phyloP scores from a whole-genome alignment of 1,140 invertebrate species.

The Nasonia giraulti region DNA sequence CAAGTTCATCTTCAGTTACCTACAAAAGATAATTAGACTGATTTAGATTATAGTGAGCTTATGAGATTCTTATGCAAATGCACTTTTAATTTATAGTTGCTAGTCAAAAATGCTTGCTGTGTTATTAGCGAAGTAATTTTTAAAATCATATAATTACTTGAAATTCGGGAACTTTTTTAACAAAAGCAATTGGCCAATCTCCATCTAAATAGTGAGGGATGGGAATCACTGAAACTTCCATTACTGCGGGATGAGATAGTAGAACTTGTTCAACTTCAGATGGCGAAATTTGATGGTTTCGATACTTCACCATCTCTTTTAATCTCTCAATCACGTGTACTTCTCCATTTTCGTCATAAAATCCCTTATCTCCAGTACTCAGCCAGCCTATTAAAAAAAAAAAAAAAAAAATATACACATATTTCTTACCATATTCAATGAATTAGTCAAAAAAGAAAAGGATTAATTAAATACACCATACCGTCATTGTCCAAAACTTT shows the following conservation, averaged over 20 bases:
- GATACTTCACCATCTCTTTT: constrained; percentile 79
- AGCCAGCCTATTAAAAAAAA: constrained; percentile 71
- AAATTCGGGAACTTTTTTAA: constrained; percentile 61
- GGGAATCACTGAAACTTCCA: constrained; percentile 78
- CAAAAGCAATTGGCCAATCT: constrained; percentile 77
- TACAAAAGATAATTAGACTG: constrained; percentile 8
- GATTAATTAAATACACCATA: neutral
- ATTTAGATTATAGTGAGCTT: too few species aligned
- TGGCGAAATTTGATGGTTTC: constrained; percentile 76
- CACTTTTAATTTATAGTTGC: too few species aligned
- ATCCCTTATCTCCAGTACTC: constrained; percentile 76
- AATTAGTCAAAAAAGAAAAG: too few species aligned
- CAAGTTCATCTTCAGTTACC: constrained; percentile 56
- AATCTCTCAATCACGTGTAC: constrained; percentile 76
- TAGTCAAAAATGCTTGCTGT: too few species aligned
- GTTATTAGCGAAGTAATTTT: too few species aligned
- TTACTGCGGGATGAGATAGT: constrained; percentile 73
- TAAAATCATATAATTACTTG: too few species aligned
- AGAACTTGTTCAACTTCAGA: constrained; percentile 78
- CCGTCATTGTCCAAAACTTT: neutral
- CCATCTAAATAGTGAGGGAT: constrained; percentile 73
- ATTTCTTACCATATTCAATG: too few species aligned
- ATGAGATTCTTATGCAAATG: too few species aligned
- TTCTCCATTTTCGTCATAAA: constrained; percentile 71
- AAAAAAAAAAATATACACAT: too few species aligned